Percentiles rank a stretch among this genome's conserved stretches.
Conservation (phyloP, 2,888 invertebrate genomes). For the Reticulitermes lucifugus region DNA sequence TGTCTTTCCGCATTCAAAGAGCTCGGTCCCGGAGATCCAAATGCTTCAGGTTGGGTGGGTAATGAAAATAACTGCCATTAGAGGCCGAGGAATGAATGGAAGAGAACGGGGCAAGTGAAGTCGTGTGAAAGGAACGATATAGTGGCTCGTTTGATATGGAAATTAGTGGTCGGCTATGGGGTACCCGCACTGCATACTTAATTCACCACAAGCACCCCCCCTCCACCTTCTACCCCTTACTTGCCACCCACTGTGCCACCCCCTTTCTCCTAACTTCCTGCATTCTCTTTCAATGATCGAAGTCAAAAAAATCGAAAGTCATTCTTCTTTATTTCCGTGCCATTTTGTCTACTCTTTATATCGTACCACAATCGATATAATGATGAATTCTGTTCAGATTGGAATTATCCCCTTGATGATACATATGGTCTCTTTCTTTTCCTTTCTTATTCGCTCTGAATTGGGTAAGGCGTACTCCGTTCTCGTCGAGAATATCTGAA, state of each 20-base stretch:
- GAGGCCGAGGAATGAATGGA: slow-evolving; percentile 46
- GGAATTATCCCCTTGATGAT: slow-evolving; percentile 1
- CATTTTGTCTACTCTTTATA: neutral
- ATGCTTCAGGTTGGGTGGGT: slow-evolving; percentile 46
- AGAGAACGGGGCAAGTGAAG: slow-evolving; percentile 44
- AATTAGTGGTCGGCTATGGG: slow-evolving; percentile 51
- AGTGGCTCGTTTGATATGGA: slow-evolving; percentile 53
- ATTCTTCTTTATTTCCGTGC: slow-evolving; percentile 46
- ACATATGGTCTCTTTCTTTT: neutral
- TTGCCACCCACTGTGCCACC: slow-evolving; percentile 19
- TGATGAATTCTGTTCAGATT: slow-evolving; percentile 2
- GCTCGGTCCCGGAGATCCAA: slow-evolving; percentile 43
- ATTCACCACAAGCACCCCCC: slow-evolving; percentile 46
- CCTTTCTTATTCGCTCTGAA: neutral
- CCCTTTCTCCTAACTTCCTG: slow-evolving; percentile 26
- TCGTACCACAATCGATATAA: slow-evolving; percentile 17
- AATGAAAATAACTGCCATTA: slow-evolving; percentile 53
- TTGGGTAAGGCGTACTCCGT: neutral
- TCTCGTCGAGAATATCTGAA: neutral
- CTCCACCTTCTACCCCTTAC: slow-evolving; percentile 22
- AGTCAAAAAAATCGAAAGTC: slow-evolving; percentile 47
- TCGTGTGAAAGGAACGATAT: slow-evolving; percentile 50
- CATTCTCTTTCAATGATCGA: slow-evolving; percentile 39
- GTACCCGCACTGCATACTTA: slow-evolving; percentile 51
- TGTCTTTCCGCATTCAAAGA: slow-evolving; percentile 49